These are phyloP conservation scores for Nematostella vectensis DNA, from an alignment of 92 coral and sea anemone genomes.

Conservation along the genomic window DNA sequence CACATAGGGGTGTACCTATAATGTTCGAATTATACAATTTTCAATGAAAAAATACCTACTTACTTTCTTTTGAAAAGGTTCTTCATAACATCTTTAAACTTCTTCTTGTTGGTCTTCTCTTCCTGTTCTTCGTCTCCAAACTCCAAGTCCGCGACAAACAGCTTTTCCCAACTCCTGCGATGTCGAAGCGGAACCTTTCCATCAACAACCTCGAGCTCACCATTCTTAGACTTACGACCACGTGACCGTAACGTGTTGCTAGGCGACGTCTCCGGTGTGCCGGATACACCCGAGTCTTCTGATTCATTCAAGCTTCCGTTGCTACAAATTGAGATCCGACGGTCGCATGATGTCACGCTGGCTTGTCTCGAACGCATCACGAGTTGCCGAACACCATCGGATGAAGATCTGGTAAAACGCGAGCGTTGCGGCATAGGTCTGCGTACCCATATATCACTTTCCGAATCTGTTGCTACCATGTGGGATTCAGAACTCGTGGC, in stretches of 20 bases:
- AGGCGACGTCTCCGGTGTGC: constrained; percentile 64
- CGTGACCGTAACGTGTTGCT: constrained; percentile 38
- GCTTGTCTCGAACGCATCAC: constrained; percentile 15
- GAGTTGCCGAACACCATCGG: constrained; percentile 27
- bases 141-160: constrained; percentile 46
- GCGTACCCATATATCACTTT: constrained; percentile 34
- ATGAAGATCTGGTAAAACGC: constrained; percentile 19
- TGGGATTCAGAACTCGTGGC: neutral
- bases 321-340: constrained; percentile 25
- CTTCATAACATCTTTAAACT: constrained; percentile 58
- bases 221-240: constrained; percentile 12
- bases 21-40: no score
- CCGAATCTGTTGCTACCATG: constrained; percentile 7
- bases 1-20: no score
- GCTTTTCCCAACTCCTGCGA: constrained; percentile 53
- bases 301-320: constrained; percentile 6
- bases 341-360: constrained; percentile 34
- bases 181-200: constrained; percentile 18
- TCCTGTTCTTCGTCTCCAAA: constrained; percentile 17
- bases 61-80: constrained; percentile 67
- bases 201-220: constrained; percentile 1
- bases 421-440: constrained; percentile 13
- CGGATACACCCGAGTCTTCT: constrained; percentile 70
- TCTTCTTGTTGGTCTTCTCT: constrained; percentile 26
- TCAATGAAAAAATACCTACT: no score